phyloP scores from a whole-genome alignment of 2,797 vertebrate genomes.

The Scleropages formosus region DNA sequence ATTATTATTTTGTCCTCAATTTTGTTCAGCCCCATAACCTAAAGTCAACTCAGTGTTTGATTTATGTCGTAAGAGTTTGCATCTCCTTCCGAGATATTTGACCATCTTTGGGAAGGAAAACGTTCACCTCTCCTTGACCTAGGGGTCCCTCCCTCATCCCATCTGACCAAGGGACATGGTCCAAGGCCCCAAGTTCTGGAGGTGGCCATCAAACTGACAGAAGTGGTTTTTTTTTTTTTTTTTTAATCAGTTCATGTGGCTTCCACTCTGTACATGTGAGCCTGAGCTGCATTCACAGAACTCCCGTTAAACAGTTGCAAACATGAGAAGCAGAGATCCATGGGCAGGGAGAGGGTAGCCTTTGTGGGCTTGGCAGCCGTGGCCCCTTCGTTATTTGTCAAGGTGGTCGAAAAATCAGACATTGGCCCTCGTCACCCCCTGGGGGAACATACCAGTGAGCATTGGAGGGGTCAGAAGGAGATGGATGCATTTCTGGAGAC shows the following conservation, averaged over 20 bases:
- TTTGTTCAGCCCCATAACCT: not conserved
- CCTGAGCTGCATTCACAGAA: not conserved
- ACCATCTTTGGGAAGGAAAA: constrained; percentile 13
- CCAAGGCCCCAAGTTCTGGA: no score
- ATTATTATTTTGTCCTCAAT: not conserved
- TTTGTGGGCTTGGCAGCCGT: not conserved
- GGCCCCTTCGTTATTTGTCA: not conserved
- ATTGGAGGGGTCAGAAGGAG: not conserved
- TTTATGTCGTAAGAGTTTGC: not conserved
- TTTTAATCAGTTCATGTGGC: not conserved
- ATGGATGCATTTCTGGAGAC: not conserved
- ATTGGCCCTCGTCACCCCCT: not conserved
- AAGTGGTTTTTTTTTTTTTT: no score
- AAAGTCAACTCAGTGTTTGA: not conserved
- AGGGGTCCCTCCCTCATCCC: not conserved
- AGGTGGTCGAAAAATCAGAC: not conserved
- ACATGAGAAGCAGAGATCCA: not conserved
- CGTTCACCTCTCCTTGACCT: not conserved
- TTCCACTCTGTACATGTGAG: not conserved
- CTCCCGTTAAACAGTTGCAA: not conserved
- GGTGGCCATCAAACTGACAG: no score
- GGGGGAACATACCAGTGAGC: not conserved
- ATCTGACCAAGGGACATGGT: no score
- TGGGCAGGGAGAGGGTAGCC: no score
- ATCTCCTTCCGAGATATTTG: not conserved